phyloP scores from a whole-genome alignment of 2,113 vertebrate genomes.

The Craseonycteris thonglongyai region DNA sequence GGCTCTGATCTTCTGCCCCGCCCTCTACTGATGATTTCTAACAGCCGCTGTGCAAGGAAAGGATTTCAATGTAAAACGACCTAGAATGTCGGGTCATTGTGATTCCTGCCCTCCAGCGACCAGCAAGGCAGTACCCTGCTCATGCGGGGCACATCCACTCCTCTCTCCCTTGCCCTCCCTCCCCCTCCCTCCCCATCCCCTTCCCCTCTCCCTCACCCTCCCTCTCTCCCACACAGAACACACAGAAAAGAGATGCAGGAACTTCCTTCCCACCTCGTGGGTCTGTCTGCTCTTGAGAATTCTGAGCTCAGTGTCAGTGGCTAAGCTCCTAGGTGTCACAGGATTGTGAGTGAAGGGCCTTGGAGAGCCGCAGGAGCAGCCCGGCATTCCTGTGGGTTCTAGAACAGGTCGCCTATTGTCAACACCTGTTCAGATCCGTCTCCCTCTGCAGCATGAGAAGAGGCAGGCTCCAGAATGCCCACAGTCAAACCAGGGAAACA shows the following conservation, averaged over 20 bases:
- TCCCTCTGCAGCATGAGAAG: neutral
- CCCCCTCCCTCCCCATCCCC: neutral
- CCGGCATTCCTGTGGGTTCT: neutral
- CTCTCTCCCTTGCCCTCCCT: neutral
- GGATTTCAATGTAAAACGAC: constrained; percentile 10
- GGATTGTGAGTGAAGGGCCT: neutral
- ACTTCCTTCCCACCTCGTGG: neutral
- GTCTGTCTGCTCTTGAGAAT: neutral
- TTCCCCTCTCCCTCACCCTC: too few species aligned
- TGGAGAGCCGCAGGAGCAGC: neutral
- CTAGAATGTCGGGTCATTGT: neutral
- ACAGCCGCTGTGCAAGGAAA: neutral
- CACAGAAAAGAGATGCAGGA: neutral
- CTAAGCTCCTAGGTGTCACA: neutral
- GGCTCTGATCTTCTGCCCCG: constrained; percentile 16
- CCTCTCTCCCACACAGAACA: neutral
- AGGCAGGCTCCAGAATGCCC: neutral
- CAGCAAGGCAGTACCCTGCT: neutral
- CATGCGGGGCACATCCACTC: neutral
- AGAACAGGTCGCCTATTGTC: neutral
- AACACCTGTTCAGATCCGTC: neutral
- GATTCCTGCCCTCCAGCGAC: constrained; percentile 10
- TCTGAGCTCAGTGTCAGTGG: neutral
- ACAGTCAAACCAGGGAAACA: neutral
- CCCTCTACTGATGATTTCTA: constrained; percentile 2